These are phyloP conservation scores for Nymphalis io DNA, from an alignment of 1,140 invertebrate genomes.

Conservation along the genomic window DNA sequence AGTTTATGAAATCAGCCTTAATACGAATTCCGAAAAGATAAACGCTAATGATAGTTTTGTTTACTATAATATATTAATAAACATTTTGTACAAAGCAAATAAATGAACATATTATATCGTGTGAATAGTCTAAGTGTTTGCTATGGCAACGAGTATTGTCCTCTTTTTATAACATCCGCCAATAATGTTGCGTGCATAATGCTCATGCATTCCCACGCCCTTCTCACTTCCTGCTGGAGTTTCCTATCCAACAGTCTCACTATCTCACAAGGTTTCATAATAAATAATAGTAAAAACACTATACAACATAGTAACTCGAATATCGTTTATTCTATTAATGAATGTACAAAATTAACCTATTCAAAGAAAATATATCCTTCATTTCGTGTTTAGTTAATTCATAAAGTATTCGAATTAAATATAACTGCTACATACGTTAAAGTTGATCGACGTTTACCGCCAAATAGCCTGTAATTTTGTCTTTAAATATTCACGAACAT, in stretches of 20 bases:
- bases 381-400: no score
- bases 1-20: no score
- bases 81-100: no score
- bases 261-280: background rate
- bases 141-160: conserved; percentile 26
- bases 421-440: background rate
- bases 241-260: conserved; percentile 6
- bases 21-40: no score
- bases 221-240: conserved; percentile 22
- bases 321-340: no score
- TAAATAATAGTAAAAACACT: background rate
- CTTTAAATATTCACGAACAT: conserved; percentile 1
- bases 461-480: background rate
- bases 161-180: conserved; percentile 35
- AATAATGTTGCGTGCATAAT: conserved; percentile 27
- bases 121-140: conserved; percentile 11
- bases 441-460: background rate
- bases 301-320: no score
- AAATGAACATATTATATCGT: background rate
- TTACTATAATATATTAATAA: no score
- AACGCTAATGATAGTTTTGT: no score
- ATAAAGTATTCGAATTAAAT: background rate
- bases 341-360: no score
- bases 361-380: no score
- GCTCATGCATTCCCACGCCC: conserved; percentile 30